Evolutionary conservation across 2,888 invertebrate species (phyloP), one percentile per base, ranked within the genome.

Genomic region (Hoplodrina blanda): DNA sequence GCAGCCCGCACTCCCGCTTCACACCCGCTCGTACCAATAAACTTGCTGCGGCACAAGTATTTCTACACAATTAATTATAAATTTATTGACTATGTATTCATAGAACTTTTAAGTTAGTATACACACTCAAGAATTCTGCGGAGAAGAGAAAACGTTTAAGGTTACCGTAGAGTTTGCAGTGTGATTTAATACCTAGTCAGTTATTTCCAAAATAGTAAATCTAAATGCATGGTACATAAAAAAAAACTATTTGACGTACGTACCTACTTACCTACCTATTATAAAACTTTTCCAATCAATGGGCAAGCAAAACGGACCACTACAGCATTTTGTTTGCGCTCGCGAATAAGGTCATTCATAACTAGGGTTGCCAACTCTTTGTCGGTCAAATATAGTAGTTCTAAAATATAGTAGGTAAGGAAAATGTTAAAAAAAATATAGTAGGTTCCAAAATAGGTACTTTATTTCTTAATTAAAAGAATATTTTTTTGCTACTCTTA

Each of bases 21-120:
- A 53, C 75, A 55, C 66, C 80, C 78, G 72, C 82, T 49, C 74
- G 68, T 72, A 66, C 72, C 77, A 71, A 80, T 76, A 63, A 74
- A 80, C 66, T 76, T 59, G 44, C 70, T 56, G 30, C 70, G 63
- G 54, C 53, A 68, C 41, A 61, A 69, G 50, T 64, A 80, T 80
- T 76, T 65, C 50, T 68, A 71, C 49, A 65, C 19, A 76, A 78
- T 53, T 62, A 30, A 66, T 56, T 69, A 55, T 30, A 56, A 30
- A 61, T 65, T 68, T 61, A 77, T 25, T 52, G 25, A 67, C 53
- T 20, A 13, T 13, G 37, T 55, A 56, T 63, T 56, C 44, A 61
- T 44, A 65, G 37, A 44, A n/a, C 6, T 37, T 50, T 50, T n/a
- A 7, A 50, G 10, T 19, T 50, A n/a, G 19, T 50, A 25, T 25